These are phyloP conservation scores for Tapirus indicus DNA, from an alignment of 2,797 vertebrate genomes.

Conservation along the genomic window DNA sequence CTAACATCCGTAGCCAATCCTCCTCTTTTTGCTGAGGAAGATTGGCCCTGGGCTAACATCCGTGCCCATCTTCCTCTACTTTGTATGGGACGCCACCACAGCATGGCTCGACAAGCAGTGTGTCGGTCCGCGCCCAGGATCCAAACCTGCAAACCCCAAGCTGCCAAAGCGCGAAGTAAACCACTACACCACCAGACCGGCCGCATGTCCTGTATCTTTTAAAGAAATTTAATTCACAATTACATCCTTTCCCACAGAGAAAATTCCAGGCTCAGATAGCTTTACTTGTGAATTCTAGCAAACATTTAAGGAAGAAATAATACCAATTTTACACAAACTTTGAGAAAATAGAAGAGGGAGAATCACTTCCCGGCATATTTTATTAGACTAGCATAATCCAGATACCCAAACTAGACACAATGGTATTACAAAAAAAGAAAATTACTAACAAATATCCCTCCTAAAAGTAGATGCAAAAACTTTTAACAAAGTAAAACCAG, in stretches of 20 bases:
- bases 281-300: background rate
- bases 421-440: background rate
- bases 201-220: background rate
- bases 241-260: background rate
- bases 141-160: no score
- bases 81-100: no score
- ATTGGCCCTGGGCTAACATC: no score
- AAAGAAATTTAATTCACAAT: background rate
- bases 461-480: background rate
- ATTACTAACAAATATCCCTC: background rate
- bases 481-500: background rate
- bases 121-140: no score
- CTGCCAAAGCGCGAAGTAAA: no score
- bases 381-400: background rate
- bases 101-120: no score
- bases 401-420: background rate
- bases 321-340: background rate
- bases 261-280: background rate
- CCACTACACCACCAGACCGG: no score
- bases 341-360: background rate
- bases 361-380: background rate
- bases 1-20: no score
- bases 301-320: conserved; percentile 1
- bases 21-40: no score
- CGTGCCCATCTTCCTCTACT: no score